Evolutionary conservation across 92 coral and sea anemone species (phyloP).

Genomic region (Paragorgia papillata): DNA sequence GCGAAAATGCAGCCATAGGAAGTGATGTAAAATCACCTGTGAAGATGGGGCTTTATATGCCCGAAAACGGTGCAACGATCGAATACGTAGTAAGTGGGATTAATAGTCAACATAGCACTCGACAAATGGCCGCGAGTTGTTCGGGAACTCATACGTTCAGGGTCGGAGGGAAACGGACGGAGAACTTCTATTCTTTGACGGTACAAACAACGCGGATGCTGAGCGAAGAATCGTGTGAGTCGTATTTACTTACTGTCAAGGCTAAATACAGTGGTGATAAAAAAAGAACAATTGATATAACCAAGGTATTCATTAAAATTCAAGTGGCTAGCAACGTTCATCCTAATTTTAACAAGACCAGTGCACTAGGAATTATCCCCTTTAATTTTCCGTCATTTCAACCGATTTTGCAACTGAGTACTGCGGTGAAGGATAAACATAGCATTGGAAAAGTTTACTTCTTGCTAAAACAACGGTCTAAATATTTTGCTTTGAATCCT

Average conservation of each 20-base stretch:
- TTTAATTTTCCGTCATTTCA: conserved; percentile 82
- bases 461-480: conserved; percentile 64
- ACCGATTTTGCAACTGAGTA: conserved; percentile 69
- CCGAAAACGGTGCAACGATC: conserved; percentile 53
- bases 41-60: conserved; percentile 90
- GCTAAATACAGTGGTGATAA: conserved; percentile 64
- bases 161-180: conserved; percentile 64
- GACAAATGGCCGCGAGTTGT: conserved; percentile 18
- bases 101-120: conserved; percentile 25
- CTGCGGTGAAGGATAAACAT: conserved; percentile 77
- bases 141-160: conserved; percentile 44
- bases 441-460: conserved; percentile 85
- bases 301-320: conserved; percentile 76
- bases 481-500: conserved; percentile 80
- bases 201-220: conserved; percentile 61
- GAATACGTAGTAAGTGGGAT: conserved; percentile 55
- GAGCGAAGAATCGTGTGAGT: conserved; percentile 69
- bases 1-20: conserved; percentile 70
- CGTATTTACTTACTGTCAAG: conserved; percentile 65
- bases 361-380: conserved; percentile 55
- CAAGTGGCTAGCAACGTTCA: conserved; percentile 72
- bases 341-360: conserved; percentile 69
- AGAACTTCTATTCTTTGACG: conserved; percentile 82
- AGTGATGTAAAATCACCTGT: conserved; percentile 73
- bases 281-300: conserved; percentile 66